Conservation (phyloP, 2,113 vertebrate species). For the Equus quagga region DNA sequence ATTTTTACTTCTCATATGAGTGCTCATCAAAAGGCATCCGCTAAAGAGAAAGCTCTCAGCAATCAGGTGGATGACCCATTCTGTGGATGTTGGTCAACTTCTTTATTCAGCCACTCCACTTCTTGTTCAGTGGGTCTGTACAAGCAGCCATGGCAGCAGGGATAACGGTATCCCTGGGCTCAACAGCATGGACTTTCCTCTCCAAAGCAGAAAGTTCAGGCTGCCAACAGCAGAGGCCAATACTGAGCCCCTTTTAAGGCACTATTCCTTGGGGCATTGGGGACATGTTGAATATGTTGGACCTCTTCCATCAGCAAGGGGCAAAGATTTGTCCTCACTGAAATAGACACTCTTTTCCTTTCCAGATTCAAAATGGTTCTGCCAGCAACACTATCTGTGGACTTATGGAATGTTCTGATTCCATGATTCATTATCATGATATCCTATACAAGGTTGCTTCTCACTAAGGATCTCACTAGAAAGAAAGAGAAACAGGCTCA, state of each 20-base stretch:
- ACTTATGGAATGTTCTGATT: not conserved
- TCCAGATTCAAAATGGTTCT: not conserved
- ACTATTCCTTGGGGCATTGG: not conserved
- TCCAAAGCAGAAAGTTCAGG: not conserved
- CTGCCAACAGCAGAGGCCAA: not conserved
- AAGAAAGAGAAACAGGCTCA: not conserved
- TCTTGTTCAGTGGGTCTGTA: not conserved
- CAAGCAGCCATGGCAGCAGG: not conserved
- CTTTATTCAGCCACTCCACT: not conserved
- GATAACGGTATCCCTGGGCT: not conserved
- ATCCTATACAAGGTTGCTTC: not conserved
- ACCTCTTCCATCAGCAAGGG: not conserved
- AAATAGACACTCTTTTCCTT: not conserved
- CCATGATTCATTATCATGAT: not conserved
- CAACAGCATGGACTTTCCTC: not conserved
- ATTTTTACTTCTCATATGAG: not conserved
- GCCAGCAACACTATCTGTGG: not conserved
- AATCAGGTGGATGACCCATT: not conserved
- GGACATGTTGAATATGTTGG: not conserved
- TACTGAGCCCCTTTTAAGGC: not conserved
- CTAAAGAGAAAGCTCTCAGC: not conserved
- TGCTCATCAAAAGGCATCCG: not conserved
- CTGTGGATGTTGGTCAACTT: not conserved
- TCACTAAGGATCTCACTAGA: not conserved
- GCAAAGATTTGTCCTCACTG: not conserved